Base-by-base conservation (phyloP, 2,113 vertebrate species). In the Actenoides hombroni region DNA sequence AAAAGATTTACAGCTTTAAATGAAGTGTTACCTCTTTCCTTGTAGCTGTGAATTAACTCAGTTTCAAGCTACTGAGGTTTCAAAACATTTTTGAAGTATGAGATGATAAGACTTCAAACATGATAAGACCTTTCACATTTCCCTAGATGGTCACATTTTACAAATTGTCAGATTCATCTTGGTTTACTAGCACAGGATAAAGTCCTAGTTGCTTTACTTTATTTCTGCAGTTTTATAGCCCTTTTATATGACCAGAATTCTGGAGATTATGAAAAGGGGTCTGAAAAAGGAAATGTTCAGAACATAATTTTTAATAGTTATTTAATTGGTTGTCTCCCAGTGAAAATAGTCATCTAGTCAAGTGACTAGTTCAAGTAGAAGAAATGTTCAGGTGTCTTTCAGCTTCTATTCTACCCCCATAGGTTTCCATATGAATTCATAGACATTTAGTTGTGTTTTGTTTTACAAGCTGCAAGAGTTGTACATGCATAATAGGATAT, bases 161-260 rank as follows among this genome's bases (percentile, higher is more conserved):
- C 31, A 57, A 86, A 89, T 75, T 40, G 54, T 59, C 75, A n/a
- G 24, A 74, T 96, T 94, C 33, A 35, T 94, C 71, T 96, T 83
- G 31, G 37, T 92, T 87, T 92, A 63, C 44, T 40, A 61, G n/a
- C 59, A 68, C 60, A 86, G 31, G 68, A 91, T 51, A 78, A 88
- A 75, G 18, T 88, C 25, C 76, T 56, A 28, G 16, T 8, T 49
- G 6, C 26, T 95, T 91, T 78, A 91, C 86, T 90, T 92, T 67
- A 70, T 40, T 51, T 91, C 70, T 65, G 25, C 61, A 26, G 23
- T 44, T 92, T 95, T 81, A 37, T 69, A 73, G 48, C 15, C 39
- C 8, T 35, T 91, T 57, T 68, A 35, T 53, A 19, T 70, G 18
- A 10, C 25, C 65, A 63, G 59, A 91, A 79, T 87, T 53, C 33